Conservation (phyloP, 2,888 invertebrate species). For the Allolobophora icterica region DNA sequence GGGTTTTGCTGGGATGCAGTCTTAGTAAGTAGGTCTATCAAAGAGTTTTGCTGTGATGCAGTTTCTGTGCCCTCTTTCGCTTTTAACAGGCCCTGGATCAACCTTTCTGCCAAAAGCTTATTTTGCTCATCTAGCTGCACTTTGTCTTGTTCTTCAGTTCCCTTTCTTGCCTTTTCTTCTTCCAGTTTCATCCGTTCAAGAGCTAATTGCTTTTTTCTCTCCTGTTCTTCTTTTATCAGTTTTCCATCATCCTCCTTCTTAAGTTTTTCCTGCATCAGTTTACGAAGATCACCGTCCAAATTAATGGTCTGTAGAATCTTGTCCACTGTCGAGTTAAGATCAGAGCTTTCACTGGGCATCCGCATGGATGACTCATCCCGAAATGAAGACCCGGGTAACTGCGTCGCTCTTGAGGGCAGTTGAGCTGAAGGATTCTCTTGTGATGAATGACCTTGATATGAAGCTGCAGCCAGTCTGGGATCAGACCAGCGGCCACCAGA, state of each 20-base stretch:
- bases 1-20: too few relatives aligned
- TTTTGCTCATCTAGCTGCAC: not conserved
- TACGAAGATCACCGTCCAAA: constrained; percentile 18
- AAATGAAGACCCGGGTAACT: not conserved
- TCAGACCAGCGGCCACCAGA: not conserved
- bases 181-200: not conserved
- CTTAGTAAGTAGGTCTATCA: not conserved
- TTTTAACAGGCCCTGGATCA: not conserved
- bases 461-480: not conserved
- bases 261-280: constrained; percentile 19
- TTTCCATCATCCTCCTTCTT: constrained; percentile 19
- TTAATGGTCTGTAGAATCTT: constrained; percentile 28
- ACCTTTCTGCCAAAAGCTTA: constrained; percentile 2
- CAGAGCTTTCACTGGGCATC: not conserved
- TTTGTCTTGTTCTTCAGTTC: not conserved
- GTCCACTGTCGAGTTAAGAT: constrained; percentile 24
- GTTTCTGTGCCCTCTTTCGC: not conserved
- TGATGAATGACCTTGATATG: not conserved
- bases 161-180: constrained; percentile 24
- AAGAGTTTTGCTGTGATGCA: not conserved
- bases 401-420: not conserved
- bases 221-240: not conserved
- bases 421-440: not conserved
- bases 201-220: not conserved
- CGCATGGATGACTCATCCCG: not conserved